phyloP scores from a whole-genome alignment of 2,888 invertebrate species.

The Leptopilina myrica region DNA sequence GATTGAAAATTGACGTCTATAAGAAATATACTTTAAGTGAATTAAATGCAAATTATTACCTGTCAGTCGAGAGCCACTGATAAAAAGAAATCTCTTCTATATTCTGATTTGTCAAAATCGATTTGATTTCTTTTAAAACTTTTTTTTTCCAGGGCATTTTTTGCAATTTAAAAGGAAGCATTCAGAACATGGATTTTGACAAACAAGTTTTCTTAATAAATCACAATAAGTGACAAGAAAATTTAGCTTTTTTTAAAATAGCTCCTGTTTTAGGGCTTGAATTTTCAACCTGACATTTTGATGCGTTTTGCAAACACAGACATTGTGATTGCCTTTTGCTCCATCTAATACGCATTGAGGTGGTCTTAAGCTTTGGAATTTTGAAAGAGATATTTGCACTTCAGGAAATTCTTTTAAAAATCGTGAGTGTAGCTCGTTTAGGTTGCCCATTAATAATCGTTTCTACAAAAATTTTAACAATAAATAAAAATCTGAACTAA shows the following conservation, averaged over 20 bases:
- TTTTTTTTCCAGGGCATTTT: slow-evolving; percentile 42
- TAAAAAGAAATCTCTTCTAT: slow-evolving; percentile 16
- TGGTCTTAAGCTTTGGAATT: slow-evolving; percentile 38
- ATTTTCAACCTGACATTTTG: slow-evolving; percentile 44
- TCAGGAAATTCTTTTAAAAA: slow-evolving; percentile 23
- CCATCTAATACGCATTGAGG: slow-evolving; percentile 37
- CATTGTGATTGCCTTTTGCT: slow-evolving; percentile 23
- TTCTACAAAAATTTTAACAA: slow-evolving; percentile 19
- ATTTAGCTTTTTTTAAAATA: slow-evolving; percentile 36
- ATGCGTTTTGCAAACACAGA: slow-evolving; percentile 28
- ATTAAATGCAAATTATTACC: slow-evolving; percentile 17
- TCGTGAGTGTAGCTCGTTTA: slow-evolving; percentile 29
- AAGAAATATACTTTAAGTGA: background rate
- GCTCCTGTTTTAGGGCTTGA: slow-evolving; percentile 28
- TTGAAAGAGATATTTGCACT: slow-evolving; percentile 12
- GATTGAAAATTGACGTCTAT: slow-evolving; percentile 31
- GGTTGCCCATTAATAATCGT: slow-evolving; percentile 26
- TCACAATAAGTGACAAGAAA: slow-evolving; percentile 20
- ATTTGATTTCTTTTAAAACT: slow-evolving; percentile 35
- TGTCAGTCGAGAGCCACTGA: slow-evolving; percentile 35
- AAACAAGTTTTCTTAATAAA: slow-evolving; percentile 37
- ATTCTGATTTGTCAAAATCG: slow-evolving; percentile 4
- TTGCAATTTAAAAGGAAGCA: slow-evolving; percentile 41
- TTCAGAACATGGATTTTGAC: slow-evolving; percentile 4
- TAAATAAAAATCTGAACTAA: background rate